Evolutionary conservation across 2,888 invertebrate genomes (phyloP).

Genomic region (Drosophila mimica): DNA sequence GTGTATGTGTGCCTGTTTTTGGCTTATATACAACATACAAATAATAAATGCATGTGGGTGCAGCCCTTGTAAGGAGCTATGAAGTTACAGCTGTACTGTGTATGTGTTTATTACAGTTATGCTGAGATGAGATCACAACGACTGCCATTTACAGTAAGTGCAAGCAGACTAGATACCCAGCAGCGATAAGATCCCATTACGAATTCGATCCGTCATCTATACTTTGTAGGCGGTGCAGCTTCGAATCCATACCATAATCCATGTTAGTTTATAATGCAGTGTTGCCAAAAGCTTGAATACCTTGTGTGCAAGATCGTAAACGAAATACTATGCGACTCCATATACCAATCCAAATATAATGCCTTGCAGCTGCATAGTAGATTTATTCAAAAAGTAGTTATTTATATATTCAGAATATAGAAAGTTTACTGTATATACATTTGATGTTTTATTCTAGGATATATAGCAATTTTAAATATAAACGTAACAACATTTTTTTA

Average conservation of each 20-base stretch:
- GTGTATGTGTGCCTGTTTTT: conserved; percentile 8
- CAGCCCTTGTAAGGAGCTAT: conserved; percentile 55
- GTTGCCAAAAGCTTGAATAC: neutral
- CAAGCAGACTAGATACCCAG: neutral
- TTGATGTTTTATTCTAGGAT: too few species aligned
- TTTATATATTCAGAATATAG: too few species aligned
- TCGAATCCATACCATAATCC: neutral
- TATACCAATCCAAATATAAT: neutral
- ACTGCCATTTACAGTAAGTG: conserved; percentile 2
- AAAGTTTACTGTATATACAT: too few species aligned
- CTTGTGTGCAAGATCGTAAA: neutral
- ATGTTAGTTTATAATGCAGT: neutral
- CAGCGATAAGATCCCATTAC: neutral
- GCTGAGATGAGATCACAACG: conserved; percentile 47
- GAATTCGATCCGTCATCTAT: neutral
- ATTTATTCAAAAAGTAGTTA: neutral
- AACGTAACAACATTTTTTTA: neutral
- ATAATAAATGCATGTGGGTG: conserved; percentile 44
- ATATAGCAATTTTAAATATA: neutral
- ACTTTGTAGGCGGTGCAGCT: too few species aligned
- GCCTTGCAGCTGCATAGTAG: neutral
- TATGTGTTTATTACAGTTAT: conserved; percentile 16
- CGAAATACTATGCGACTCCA: neutral
- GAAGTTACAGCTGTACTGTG: conserved; percentile 4
- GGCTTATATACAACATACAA: conserved; percentile 19